Conservation (phyloP, 2,888 invertebrate genomes). For the Troglohyphantes excavatus region DNA sequence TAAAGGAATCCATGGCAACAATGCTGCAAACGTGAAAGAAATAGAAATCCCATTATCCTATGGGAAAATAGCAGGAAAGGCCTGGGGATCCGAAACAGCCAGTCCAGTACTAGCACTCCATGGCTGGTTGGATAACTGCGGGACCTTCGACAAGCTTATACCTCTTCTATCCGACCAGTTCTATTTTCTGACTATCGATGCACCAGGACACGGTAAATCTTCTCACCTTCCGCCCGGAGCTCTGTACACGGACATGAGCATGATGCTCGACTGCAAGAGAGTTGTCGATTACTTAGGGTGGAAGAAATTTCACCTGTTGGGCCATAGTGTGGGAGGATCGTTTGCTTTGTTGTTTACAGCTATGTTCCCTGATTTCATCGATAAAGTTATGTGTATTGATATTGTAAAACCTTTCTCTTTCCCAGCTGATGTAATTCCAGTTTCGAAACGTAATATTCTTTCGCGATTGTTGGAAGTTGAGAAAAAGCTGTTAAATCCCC, state of each 20-base stretch:
- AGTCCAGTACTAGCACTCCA: conserved; percentile 85
- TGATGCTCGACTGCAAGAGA: conserved; percentile 70
- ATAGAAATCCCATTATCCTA: conserved; percentile 69
- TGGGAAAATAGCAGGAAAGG: conserved; percentile 83
- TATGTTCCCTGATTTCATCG: conserved; percentile 82
- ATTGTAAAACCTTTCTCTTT: background rate
- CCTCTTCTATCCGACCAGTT: conserved; percentile 82
- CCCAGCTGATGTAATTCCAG: background rate
- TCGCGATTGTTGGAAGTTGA: conserved; percentile 62
- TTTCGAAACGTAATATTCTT: conserved; percentile 33
- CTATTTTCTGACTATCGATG: conserved; percentile 78
- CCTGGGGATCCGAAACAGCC: conserved; percentile 88
- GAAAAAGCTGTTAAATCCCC: conserved; percentile 30
- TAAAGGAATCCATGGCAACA: conserved; percentile 12
- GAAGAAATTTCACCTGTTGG: conserved; percentile 79
- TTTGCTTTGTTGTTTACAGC: conserved; percentile 82
- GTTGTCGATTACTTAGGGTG: conserved; percentile 77
- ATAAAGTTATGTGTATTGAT: conserved; percentile 80
- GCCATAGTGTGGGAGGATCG: conserved; percentile 84
- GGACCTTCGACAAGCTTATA: conserved; percentile 83
- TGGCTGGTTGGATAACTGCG: conserved; percentile 80
- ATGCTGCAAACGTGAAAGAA: conserved; percentile 50
- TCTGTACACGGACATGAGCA: conserved; percentile 73
- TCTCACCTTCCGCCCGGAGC: conserved; percentile 77
- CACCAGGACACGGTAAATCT: conserved; percentile 79